These are phyloP conservation scores for Tenebrosternarchus preto DNA, from an alignment of 2,113 vertebrate species.

Conservation along the genomic window DNA sequence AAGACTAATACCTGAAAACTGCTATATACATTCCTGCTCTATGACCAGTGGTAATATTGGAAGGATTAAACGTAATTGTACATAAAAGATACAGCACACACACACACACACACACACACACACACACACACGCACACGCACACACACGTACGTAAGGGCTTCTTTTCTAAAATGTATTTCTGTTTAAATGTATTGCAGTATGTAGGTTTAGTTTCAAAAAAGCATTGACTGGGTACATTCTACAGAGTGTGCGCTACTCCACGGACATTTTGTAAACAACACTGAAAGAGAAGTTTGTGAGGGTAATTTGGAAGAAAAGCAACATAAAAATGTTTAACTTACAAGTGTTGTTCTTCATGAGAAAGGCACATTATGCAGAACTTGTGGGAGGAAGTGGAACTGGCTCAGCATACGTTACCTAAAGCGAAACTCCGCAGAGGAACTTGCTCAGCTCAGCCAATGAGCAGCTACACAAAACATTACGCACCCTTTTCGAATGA, in stretches of 20 bases:
- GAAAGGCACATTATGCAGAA: slow-evolving; percentile 67
- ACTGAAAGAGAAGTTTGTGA: not conserved
- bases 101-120: no score
- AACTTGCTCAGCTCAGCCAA: slow-evolving; percentile 45
- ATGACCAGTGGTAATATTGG: not conserved
- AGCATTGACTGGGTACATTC: not conserved
- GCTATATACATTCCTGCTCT: not conserved
- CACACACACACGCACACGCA: not conserved
- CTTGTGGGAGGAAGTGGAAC: slow-evolving; percentile 73
- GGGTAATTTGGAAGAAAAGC: not conserved
- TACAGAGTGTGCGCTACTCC: not conserved
- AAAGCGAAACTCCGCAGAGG: slow-evolving; percentile 48
- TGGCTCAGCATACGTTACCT: slow-evolving; percentile 49
- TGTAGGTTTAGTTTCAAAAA: not conserved
- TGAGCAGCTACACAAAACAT: not conserved
- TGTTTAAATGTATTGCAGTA: not conserved
- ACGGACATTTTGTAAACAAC: not conserved
- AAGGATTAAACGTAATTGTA: not conserved
- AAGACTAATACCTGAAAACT: not conserved
- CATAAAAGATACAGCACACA: not conserved
- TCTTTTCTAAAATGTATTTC: not conserved
- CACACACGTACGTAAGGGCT: not conserved
- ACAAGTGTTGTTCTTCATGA: slow-evolving; percentile 69
- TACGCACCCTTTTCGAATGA: slow-evolving; percentile 22
- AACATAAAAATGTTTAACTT: slow-evolving; percentile 44